A percentile compares a stretch with the other conserved stretches of the same genome.
These are phyloP conservation scores for Thunnus thynnus DNA, from an alignment of 2,113 vertebrate genomes.

Conservation along the genomic window DNA sequence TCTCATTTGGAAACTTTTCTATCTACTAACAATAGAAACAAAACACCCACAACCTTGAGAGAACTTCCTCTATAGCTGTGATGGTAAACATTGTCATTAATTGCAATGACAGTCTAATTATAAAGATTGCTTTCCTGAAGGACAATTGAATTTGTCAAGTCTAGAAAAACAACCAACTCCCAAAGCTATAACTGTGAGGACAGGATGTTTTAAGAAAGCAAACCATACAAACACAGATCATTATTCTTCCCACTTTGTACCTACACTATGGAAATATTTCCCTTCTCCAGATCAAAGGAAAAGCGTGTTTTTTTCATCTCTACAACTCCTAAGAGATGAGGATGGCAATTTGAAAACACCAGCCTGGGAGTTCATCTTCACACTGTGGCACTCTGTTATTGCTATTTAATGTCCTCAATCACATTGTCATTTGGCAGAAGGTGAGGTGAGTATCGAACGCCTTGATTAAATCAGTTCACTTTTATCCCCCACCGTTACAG, in stretches of 20 bases:
- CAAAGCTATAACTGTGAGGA: constrained; percentile 31
- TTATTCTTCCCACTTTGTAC: constrained; percentile 50
- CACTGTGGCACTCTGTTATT: constrained; percentile 47
- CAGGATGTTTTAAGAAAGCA: constrained; percentile 22
- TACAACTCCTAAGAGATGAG: constrained; percentile 36
- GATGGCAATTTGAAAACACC: constrained; percentile 27
- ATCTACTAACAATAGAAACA: background rate
- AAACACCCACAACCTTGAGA: constrained; percentile 53
- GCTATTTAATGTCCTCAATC: constrained; percentile 72
- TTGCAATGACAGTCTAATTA: constrained; percentile 68
- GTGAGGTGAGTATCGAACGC: constrained; percentile 62
- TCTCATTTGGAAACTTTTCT: constrained; percentile 23
- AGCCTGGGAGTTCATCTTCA: constrained; percentile 56
- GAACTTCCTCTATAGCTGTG: constrained; percentile 26
- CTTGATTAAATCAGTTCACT: constrained; percentile 73
- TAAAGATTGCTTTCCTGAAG: constrained; percentile 64
- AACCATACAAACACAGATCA: constrained; percentile 31
- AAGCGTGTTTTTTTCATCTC: constrained; percentile 31
- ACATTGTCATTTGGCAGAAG: constrained; percentile 76
- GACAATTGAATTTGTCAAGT: constrained; percentile 59
- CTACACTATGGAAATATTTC: constrained; percentile 28
- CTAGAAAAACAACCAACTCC: constrained; percentile 52
- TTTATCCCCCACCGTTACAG: constrained; percentile 51
- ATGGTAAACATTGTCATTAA: constrained; percentile 61
- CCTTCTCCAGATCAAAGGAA: constrained; percentile 24